phyloP scores from a whole-genome alignment of 1,140 invertebrate genomes.

The Dufourea novaeangliae region DNA sequence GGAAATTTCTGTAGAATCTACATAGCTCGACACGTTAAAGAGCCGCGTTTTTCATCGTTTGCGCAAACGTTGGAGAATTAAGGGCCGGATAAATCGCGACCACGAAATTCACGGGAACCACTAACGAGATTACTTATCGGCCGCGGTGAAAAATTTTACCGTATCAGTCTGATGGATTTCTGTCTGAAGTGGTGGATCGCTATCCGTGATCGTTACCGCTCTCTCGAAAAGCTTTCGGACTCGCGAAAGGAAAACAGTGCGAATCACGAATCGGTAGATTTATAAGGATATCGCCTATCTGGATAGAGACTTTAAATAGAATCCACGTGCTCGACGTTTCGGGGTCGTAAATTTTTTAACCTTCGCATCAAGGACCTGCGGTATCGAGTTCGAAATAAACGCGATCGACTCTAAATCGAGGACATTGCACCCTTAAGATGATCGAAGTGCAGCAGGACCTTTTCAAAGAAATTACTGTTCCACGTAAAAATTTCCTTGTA shows the following conservation, averaged over 20 bases:
- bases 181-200: not conserved
- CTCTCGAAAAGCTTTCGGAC: not conserved
- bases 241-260: not conserved
- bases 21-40: no score
- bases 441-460: not conserved
- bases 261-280: not conserved
- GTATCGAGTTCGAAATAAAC: not conserved
- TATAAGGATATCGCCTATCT: not conserved
- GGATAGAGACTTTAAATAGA: not conserved
- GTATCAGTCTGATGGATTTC: not conserved
- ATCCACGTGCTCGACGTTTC: not conserved
- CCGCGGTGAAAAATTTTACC: not conserved
- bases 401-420: not conserved
- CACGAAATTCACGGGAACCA: not conserved
- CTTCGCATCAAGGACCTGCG: not conserved
- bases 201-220: not conserved
- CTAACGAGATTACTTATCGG: not conserved
- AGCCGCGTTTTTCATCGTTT: not conserved
- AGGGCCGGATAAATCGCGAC: not conserved
- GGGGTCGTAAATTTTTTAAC: not conserved
- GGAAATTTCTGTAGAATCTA: no score
- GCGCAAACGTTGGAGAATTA: not conserved
- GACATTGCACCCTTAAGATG: not conserved
- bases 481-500: no score
- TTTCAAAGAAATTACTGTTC: not conserved